Evolutionary conservation across 1,140 invertebrate species (phyloP), one percentile per base, ranked within the genome.

Genomic region (Platorchestia sp.): DNA sequence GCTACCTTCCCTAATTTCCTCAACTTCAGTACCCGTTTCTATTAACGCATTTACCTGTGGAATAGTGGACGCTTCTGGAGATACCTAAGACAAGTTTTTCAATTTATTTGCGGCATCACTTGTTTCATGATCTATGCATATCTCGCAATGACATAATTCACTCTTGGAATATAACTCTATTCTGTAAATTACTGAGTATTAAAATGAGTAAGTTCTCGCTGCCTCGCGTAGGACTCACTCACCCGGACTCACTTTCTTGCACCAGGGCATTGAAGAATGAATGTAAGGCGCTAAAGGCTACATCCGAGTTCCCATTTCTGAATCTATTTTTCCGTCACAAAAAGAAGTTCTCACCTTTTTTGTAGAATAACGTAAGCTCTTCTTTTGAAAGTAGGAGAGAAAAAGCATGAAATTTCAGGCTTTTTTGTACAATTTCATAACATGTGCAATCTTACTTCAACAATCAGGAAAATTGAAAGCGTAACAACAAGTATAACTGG

Each of bases 371-470:
- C 36, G 36, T 75, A 3, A 10, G 36, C 1, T 75, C 59, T 3
- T 22, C 3, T 22, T 75, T 75, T 36, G 36, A 22, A 75, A 75
- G 1, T 75, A 75, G 59, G 59, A 75, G 44, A 43, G 87, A 90
- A 42, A 90, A 90, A 41, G 36, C 44, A 14, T n/a, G 44, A 90
- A 90, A 90, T 42, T 42, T 90, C 41, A 90, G 41, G 87, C 86
- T n/a, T 90, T 90, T 44, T 90, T 90, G 87, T 90, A 90, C 87
- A 90, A 90, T 90, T 16, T 90, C 87, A 90, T 90, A 90, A 90
- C 87, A 90, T 90, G 87, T 90, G 87, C 87, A 45, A 90, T 44
- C 87, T 43, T 44, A 90, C 6, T 42, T 90, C 44, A 90, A 90
- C 41, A 90, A 90, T 16, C 44, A 45, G 87, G 87, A 90, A 90